phyloP scores from a whole-genome alignment of 2,888 invertebrate species.

The Tiliacea citrago region DNA sequence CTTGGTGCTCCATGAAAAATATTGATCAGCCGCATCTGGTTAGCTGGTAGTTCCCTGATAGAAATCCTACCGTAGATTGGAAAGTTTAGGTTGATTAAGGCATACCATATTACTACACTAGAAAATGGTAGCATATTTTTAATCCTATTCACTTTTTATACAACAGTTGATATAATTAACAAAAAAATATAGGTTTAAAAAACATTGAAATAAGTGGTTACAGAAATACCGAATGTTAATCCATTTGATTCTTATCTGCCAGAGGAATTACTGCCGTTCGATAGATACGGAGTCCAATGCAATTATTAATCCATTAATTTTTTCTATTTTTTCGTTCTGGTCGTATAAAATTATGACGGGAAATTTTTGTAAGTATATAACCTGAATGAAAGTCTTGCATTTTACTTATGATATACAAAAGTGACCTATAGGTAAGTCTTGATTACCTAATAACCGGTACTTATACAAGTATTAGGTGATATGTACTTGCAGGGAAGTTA shows the following conservation, averaged over 20 bases:
- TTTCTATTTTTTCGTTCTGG: conserved; percentile 5
- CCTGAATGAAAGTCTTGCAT: background rate
- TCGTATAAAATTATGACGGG: conserved; percentile 7
- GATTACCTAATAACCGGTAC: background rate
- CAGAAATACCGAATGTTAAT: conserved; percentile 37
- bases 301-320: conserved; percentile 71
- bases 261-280: conserved; percentile 50
- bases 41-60: no score
- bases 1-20: no score
- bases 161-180: background rate
- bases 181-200: background rate
- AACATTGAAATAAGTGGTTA: conserved; percentile 2
- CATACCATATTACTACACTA: no score
- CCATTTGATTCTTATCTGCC: conserved; percentile 66
- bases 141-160: background rate
- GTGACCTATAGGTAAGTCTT: background rate
- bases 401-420: background rate
- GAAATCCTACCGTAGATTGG: no score
- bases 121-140: background rate
- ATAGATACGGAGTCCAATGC: conserved; percentile 62
- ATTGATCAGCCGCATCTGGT: no score
- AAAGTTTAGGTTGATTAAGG: no score
- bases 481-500: no score
- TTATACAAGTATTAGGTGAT: background rate
- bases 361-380: conserved; percentile 8